Base-by-base conservation (phyloP, 2,797 vertebrate genomes). In the Rhinoraja longicauda region DNA sequence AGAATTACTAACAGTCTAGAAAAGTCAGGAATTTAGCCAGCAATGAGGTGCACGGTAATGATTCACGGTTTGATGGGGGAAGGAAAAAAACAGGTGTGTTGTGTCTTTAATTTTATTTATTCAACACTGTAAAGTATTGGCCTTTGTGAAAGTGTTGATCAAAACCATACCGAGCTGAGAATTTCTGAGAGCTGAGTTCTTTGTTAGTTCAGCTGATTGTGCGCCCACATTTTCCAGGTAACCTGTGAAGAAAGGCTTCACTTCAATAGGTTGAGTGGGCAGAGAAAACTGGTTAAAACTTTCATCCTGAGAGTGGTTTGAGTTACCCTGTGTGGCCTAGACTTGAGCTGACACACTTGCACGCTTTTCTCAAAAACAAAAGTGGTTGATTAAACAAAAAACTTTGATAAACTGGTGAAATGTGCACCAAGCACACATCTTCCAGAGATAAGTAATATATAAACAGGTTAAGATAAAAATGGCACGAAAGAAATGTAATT, bases 141-240 rank as follows among this genome's bases (percentile, higher is more conserved):
- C 45, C 45, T 29, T 10, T 24, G 29, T 75, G 72, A 75, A 92
- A 75, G 53, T 10, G 21, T 92, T 73, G 67, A 92, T 29, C 90
- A 92, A 92, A 45, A n/a, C 32, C 67, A 15, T 92, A 92, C 67
- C 67, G 73, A 9, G 24, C 39, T 73, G 36, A 10, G 88, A 86
- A 62, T 86, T 88, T 88, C n/a, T 88, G 19, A 67, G 32, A 39
- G 90, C 57, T 92, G 70, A 92, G 53, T 92, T 92, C 90, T 75
- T 92, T 92, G 90, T 73, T 53, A 92, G 72, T 92, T 75, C 67
- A 92, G 72, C 90, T 45, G 90, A 75, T 57, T 73, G 90, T 73
- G 90, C 36, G 17, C 90, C 70, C 90, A 92, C 90, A 73, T 24
- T 73, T 92, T 75, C 70, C 70, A 67, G 13, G 36, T 29, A 92